Conservation (phyloP, 2,797 vertebrate species). For the Muscicapa comitata region DNA sequence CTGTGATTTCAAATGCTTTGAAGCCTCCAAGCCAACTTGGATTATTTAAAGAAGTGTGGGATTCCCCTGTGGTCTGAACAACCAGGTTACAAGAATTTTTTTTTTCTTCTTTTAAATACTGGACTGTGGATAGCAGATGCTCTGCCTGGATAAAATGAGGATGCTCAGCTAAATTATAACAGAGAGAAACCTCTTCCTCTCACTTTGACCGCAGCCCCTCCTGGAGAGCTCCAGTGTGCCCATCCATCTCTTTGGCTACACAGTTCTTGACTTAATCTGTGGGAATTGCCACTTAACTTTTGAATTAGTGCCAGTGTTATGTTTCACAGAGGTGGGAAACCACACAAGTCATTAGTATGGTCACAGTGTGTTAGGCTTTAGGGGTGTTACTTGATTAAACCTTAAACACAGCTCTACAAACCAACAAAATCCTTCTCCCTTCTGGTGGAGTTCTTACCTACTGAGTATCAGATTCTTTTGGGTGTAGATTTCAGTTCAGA, state of each 20-base stretch:
- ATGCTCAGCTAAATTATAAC: neutral
- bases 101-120: neutral
- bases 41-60: neutral
- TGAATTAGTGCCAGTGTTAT: neutral
- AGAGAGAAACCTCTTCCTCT: neutral
- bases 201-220: neutral
- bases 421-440: neutral
- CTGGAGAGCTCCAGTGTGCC: neutral
- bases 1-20: neutral
- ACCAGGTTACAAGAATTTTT: neutral
- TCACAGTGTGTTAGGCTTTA: neutral
- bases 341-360: neutral
- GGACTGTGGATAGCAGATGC: neutral
- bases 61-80: neutral
- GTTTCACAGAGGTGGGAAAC: neutral
- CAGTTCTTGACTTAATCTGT: neutral
- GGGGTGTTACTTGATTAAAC: neutral
- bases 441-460: neutral
- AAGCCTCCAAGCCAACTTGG: neutral
- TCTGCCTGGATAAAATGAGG: neutral
- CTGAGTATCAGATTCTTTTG: neutral
- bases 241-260: neutral
- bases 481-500: neutral
- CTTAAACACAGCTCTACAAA: neutral
- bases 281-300: rapidly evolving